Percentiles rank a stretch among this genome's conserved stretches.
Evolutionary conservation across 2,113 vertebrate species (phyloP).

Genomic region (Trichomycterus rosablanca): DNA sequence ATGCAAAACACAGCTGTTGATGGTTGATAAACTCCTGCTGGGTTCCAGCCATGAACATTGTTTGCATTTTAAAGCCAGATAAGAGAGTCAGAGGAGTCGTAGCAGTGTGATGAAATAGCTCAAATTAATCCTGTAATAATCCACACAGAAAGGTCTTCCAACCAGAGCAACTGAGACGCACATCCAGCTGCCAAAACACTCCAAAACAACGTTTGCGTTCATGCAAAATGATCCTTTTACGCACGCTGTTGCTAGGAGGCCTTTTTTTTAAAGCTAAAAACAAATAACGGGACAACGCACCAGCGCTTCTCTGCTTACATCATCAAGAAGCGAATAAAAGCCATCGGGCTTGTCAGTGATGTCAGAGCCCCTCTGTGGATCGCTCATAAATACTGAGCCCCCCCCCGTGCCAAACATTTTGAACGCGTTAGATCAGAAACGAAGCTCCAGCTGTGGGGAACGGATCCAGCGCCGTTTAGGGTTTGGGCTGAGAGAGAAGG

Average conservation of each 20-base stretch:
- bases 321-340: conserved; percentile 39
- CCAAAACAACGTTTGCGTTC: conserved; percentile 1
- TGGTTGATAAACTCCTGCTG: conserved; percentile 18
- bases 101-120: neutral
- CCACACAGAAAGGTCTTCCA: neutral
- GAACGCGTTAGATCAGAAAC: conserved; percentile 39
- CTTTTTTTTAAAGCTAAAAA: conserved; percentile 37
- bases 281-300: conserved; percentile 30
- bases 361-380: conserved; percentile 40
- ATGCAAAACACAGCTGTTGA: neutral
- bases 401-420: conserved; percentile 35
- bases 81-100: neutral
- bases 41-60: conserved; percentile 1
- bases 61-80: conserved; percentile 14
- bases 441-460: conserved; percentile 31
- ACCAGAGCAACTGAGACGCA: neutral
- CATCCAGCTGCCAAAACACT: neutral
- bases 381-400: conserved; percentile 33
- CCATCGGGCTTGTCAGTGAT: conserved; percentile 34
- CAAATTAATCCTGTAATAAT: conserved; percentile 3
- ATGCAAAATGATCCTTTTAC: conserved; percentile 12
- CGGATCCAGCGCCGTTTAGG: neutral
- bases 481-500: conserved; percentile 12
- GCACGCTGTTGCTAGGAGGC: conserved; percentile 40
- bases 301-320: conserved; percentile 41